Evolutionary conservation across 2,888 invertebrate species (phyloP), one percentile per base, ranked within the genome.

Genomic region (Anoplius nigerrimus): DNA sequence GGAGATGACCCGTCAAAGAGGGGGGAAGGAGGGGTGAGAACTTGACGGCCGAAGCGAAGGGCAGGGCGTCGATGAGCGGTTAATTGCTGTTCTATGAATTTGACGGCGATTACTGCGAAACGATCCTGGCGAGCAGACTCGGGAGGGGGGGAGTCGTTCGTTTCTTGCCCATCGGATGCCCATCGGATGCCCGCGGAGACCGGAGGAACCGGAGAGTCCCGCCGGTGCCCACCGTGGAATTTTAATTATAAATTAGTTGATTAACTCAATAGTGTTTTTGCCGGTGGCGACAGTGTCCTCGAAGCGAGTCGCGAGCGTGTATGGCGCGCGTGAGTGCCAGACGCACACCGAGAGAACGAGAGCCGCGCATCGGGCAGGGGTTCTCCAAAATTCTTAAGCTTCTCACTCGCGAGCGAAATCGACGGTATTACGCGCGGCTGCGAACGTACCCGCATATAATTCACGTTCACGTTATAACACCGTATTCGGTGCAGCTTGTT

Each of bases 231-330:
- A 81, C 80, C 83, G 77, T 84, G 86, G 88, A 88, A 89, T 88
- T 88, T 88, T 89, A 89, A 89, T 89, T 88, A 89, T 88, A 89
- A 89, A 89, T 88, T 89, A 88, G 89, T 88, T 89, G 88, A 88
- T 89, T 88, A 88, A 89, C 88, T 89, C 88, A 88, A 87, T 88
- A 88, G 85, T 80, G 87, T 89, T 89, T 88, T 89, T 88, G 84
- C 81, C 77, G 57, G 69, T 75, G 82, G 83, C 85, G 83, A 83
- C 84, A 83, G 79, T 83, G 82, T 82, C 78, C 78, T 78, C 77
- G 71, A 74, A 80, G 79, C 78, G 80, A 70, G 79, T 72, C 71
- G 66, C 70, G 72, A 72, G 71, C 66, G 63, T 68, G 34, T 34
- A 34, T 34, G 34, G 58, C 65, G 68, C 63, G 57, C 65, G 48